phyloP scores from a whole-genome alignment of 2,113 vertebrate genomes.

The Corythaeola cristata region DNA sequence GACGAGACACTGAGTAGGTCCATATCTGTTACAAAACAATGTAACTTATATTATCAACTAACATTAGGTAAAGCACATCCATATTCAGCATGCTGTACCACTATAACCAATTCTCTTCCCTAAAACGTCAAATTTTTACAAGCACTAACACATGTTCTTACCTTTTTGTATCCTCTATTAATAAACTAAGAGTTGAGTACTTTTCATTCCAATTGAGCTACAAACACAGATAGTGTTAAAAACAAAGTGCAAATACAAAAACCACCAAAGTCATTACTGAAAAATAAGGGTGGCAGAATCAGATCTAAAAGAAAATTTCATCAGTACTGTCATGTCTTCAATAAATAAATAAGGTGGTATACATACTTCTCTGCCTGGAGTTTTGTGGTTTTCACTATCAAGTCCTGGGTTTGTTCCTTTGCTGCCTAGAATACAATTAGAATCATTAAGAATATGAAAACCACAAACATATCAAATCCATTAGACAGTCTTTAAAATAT shows the following conservation, averaged over 20 bases:
- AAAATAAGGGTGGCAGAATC: not conserved
- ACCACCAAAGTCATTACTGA: rapidly evolving
- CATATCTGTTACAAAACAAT: not conserved
- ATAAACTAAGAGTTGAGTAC: not conserved
- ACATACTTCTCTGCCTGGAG: slow-evolving; percentile 96
- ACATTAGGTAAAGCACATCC: not conserved
- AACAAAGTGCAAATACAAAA: not conserved
- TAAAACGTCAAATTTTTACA: not conserved
- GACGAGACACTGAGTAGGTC: not conserved
- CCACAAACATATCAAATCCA: not conserved
- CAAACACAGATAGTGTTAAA: not conserved
- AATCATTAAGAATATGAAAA: not conserved
- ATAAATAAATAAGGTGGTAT: not conserved
- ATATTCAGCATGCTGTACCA: not conserved
- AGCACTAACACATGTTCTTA: not conserved
- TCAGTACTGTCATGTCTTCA: not conserved
- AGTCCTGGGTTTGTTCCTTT: slow-evolving; percentile 96
- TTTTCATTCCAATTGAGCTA: not conserved
- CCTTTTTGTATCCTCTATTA: not conserved
- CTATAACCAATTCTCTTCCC: not conserved
- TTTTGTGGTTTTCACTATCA: slow-evolving; percentile 97
- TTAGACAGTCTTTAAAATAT: not conserved
- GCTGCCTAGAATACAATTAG: slow-evolving; percentile 82
- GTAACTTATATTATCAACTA: not conserved
- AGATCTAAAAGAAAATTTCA: not conserved